Conservation (phyloP, 2,888 invertebrate species). For the Eudemis profundana region DNA sequence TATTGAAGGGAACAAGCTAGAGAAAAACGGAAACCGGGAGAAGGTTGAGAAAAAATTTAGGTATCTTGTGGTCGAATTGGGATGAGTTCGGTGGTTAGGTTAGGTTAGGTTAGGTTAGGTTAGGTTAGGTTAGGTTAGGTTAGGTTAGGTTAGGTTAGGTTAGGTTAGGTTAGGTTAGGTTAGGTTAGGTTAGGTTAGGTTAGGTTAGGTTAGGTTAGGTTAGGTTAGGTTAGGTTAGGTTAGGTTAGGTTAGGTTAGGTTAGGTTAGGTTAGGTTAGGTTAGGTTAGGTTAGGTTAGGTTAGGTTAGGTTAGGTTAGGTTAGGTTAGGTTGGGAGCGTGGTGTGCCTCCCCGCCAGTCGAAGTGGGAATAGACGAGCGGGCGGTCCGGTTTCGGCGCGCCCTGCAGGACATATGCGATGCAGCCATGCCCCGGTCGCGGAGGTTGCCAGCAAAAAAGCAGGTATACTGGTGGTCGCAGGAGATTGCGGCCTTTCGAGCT, state of each 20-base stretch:
- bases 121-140: conserved; percentile 31
- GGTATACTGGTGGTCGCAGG: no score
- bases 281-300: conserved; percentile 15
- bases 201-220: conserved; percentile 30
- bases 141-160: conserved; percentile 31
- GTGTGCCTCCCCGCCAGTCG: no score
- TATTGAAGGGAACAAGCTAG: no score
- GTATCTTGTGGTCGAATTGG: background rate
- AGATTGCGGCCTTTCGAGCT: no score
- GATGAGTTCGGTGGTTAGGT: conserved; percentile 10
- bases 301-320: conserved; percentile 8
- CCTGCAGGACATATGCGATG: no score
- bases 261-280: conserved; percentile 16
- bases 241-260: conserved; percentile 28
- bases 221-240: conserved; percentile 29
- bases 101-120: conserved; percentile 30
- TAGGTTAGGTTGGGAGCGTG: background rate
- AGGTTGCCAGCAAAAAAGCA: no score
- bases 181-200: conserved; percentile 31
- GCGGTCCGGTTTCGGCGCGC: no score
- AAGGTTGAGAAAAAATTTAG: background rate
- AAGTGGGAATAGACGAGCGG: background rate
- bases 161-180: conserved; percentile 31
- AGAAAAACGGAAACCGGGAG: no score
- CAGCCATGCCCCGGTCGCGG: no score